Base-by-base conservation (phyloP, 1,140 invertebrate genomes). In the Drusus annulatus region DNA sequence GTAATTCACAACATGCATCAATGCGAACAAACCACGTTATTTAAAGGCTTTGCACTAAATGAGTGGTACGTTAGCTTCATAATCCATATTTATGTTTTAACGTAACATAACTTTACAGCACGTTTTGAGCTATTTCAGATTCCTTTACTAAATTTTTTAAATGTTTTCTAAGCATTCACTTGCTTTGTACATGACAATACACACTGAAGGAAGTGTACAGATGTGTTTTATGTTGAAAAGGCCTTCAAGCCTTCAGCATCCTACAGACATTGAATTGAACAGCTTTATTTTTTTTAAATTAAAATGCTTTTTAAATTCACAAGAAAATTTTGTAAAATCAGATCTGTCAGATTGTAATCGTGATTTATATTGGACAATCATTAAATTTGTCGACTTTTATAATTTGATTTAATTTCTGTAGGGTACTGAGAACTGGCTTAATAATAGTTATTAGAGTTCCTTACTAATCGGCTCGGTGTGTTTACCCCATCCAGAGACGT, bases 401-500 rank as follows among this genome's bases (percentile, higher is more conserved):
- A 69, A 76, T 16, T 60, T 76, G 3, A 60, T 76, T 76, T 21
- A 23, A 76, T 60, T 45, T 62, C 36, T 21, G 25, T 36, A n/a
- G 10, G 56, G 31, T 76, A 31, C 23, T 25, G 69, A 54, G 56
- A 74, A 23, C 4, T 76, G 19, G 56, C 52, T 31, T 45, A 76
- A 62, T 76, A 76, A 31, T 76, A 76, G 74, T 58, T 10, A 45
- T 76, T 50, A 63, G 75, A 51, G 71, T 80, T 65, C 69, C 82
- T 63, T 83, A 83, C 82, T 83, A 83, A 83, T 83, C 69, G 60
- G 89, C 89, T 90, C 89, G 88, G 88, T 90, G 88, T 90, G 88
- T 84, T 85, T 89, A 89, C 88, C 88, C 84, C 88, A 87, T 87
- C 84, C 89, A 93, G 92, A 79, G 92, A 93, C 87, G 86, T 87